Conservation (phyloP, 1,140 invertebrate genomes). For the Calliopsis andreniformis region DNA sequence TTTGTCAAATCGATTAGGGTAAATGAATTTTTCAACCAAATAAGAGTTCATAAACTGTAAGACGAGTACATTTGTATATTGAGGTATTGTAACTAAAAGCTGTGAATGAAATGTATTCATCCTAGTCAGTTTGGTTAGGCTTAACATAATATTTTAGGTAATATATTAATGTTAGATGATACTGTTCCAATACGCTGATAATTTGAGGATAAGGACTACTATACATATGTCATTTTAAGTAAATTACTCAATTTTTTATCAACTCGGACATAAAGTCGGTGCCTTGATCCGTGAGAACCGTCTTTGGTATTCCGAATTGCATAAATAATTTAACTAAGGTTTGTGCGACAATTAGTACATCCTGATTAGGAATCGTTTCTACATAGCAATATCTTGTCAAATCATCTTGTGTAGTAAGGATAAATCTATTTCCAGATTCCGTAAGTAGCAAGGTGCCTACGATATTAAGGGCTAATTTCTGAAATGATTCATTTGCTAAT, state of each 20-base stretch:
- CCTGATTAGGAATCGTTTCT: conserved; percentile 50
- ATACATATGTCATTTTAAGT: conserved; percentile 63
- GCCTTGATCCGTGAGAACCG: conserved; percentile 69
- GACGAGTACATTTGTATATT: conserved; percentile 74
- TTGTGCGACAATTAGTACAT: conserved; percentile 53
- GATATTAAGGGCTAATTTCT: conserved; percentile 54
- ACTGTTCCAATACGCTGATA: conserved; percentile 73
- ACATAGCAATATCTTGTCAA: conserved; percentile 63
- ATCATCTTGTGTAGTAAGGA: conserved; percentile 66
- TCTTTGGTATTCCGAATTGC: conserved; percentile 70
- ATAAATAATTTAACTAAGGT: conserved; percentile 47
- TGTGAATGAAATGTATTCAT: conserved; percentile 74
- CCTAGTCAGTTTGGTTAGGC: conserved; percentile 77
- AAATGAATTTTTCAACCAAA: conserved; percentile 76
- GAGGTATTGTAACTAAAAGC: conserved; percentile 79
- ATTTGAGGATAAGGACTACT: conserved; percentile 75
- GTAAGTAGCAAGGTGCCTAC: conserved; percentile 63
- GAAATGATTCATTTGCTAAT: conserved; percentile 5
- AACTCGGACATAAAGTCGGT: conserved; percentile 69
- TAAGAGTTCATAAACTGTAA: conserved; percentile 76
- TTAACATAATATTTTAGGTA: conserved; percentile 70
- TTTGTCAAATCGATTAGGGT: conserved; percentile 6
- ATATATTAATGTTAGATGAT: conserved; percentile 71
- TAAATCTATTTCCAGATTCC: conserved; percentile 61
- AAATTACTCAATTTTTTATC: conserved; percentile 38